phyloP scores from a whole-genome alignment of 2,797 vertebrate species.

The Valencia hispanica region DNA sequence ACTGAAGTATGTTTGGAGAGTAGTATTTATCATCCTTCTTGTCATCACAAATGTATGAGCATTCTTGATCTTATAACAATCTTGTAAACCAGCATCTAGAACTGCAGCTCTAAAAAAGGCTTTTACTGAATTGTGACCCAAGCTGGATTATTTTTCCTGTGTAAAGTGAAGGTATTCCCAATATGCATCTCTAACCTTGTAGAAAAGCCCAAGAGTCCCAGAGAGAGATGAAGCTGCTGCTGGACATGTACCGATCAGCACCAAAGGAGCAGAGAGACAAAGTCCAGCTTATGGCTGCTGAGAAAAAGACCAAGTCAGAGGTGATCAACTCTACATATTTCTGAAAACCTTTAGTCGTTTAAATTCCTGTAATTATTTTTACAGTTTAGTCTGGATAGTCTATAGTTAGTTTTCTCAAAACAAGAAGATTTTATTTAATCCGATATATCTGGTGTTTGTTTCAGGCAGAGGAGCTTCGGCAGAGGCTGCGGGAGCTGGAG shows the following conservation, averaged over 20 bases:
- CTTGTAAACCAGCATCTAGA: neutral
- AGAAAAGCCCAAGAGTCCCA: slow-evolving; percentile 98
- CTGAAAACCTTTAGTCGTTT: neutral
- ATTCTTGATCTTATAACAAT: neutral
- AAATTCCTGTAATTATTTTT: neutral
- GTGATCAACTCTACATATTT: slow-evolving; percentile 64
- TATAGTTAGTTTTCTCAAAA: neutral
- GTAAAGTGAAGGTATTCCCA: neutral
- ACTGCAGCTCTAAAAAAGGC: neutral
- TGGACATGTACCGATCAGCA: slow-evolving; percentile 97
- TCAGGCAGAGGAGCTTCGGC: slow-evolving; percentile 93
- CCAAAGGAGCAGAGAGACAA: slow-evolving; percentile 98
- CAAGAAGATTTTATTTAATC: neutral
- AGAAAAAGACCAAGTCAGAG: slow-evolving; percentile 97
- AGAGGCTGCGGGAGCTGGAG: slow-evolving; percentile 92
- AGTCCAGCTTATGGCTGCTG: slow-evolving; percentile 97
- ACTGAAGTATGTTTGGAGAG: slow-evolving; percentile 87
- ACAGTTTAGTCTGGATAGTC: neutral
- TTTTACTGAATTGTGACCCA: neutral
- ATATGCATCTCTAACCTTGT: slow-evolving; percentile 14
- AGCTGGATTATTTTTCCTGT: neutral
- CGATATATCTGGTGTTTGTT: slow-evolving; percentile 1
- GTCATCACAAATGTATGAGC: too few relatives aligned
- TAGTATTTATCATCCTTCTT: neutral
- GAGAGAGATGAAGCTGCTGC: slow-evolving; percentile 95